These are phyloP conservation scores for Muntiacus muntjak DNA, from an alignment of 2,113 vertebrate genomes.

Conservation along the genomic window DNA sequence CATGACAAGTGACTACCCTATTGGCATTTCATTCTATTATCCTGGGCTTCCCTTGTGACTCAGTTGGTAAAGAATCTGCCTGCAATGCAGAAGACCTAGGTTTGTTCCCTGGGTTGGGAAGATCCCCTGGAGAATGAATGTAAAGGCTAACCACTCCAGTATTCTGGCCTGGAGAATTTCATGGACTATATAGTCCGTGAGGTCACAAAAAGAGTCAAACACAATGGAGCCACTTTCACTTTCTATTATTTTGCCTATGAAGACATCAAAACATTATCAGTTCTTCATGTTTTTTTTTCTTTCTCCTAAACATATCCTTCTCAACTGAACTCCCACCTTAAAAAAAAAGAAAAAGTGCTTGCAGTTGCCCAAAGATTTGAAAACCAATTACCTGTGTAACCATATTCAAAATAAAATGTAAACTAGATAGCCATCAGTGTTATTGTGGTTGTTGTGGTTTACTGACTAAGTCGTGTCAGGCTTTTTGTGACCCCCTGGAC, in stretches of 20 bases:
- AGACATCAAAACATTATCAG: not conserved
- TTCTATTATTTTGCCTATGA: not conserved
- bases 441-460: not conserved
- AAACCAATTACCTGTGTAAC: not conserved
- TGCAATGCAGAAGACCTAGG: too few relatives aligned
- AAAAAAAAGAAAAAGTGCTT: not conserved
- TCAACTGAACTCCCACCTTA: not conserved
- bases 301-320: not conserved
- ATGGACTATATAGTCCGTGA: not conserved
- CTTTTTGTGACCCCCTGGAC: not conserved
- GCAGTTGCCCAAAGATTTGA: not conserved
- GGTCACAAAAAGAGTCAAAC: not conserved
- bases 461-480: not conserved
- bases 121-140: not conserved
- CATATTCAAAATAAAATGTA: not conserved
- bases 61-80: not conserved
- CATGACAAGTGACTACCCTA: fast-evolving
- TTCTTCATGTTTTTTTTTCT: too few relatives aligned
- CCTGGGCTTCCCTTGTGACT: not conserved
- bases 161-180: not conserved
- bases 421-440: not conserved
- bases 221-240: not conserved
- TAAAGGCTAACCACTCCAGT: not conserved
- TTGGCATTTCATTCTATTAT: not conserved
- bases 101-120: not conserved